Conservation (phyloP, 2,797 vertebrate species). For the Chelidonichthys spinosus region DNA sequence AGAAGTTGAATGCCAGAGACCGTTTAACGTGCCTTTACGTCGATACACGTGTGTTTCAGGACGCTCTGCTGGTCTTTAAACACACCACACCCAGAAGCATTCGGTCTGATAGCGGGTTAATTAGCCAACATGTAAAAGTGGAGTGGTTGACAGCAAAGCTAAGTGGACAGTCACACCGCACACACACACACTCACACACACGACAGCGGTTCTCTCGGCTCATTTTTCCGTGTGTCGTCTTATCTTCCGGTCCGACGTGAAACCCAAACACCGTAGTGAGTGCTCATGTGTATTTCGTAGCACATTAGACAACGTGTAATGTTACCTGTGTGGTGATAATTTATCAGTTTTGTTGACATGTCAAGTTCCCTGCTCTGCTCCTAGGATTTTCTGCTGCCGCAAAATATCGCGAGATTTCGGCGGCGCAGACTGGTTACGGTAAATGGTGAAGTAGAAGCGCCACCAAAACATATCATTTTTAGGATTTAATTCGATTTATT, state of each 20-base stretch:
- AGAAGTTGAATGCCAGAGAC: neutral
- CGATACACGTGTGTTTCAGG: neutral
- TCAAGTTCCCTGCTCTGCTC: slow-evolving; percentile 67
- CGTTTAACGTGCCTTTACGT: neutral
- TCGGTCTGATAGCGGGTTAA: slow-evolving; percentile 5
- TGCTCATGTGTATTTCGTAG: neutral
- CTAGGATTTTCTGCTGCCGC: slow-evolving; percentile 46
- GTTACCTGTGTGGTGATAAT: slow-evolving; percentile 73
- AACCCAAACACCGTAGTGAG: neutral
- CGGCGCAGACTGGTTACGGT: slow-evolving; percentile 29
- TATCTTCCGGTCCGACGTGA: neutral
- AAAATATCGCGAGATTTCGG: slow-evolving; percentile 78
- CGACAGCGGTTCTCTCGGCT: slow-evolving; percentile 26
- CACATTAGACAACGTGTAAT: slow-evolving; percentile 12
- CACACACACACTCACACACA: slow-evolving; percentile 24
- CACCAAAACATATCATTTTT: neutral
- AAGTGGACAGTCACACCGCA: slow-evolving; percentile 47
- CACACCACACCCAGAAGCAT: neutral
- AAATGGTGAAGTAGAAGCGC: slow-evolving; percentile 53
- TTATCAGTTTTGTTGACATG: slow-evolving; percentile 78
- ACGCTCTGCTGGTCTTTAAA: neutral
- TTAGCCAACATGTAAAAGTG: slow-evolving; percentile 36
- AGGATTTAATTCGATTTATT: neutral
- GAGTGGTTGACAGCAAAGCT: slow-evolving; percentile 55
- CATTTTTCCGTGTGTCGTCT: slow-evolving; percentile 12